These are phyloP conservation scores for Zingel zingel DNA, from an alignment of 2,113 vertebrate species.

Conservation along the genomic window DNA sequence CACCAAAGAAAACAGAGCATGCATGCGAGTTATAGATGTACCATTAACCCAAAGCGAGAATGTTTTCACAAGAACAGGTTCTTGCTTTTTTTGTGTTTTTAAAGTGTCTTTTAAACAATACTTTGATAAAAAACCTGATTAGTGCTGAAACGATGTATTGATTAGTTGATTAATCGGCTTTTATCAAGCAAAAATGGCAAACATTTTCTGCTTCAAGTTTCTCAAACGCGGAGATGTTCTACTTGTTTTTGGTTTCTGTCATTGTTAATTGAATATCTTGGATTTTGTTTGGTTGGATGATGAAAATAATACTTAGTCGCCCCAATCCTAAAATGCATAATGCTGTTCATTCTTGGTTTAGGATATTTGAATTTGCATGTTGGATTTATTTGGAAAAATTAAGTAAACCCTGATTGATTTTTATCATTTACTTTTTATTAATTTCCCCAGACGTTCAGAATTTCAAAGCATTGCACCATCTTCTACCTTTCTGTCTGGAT, in stretches of 20 bases:
- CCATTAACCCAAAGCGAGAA: conserved; percentile 39
- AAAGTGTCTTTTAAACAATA: neutral
- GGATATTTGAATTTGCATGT: neutral
- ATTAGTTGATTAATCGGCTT: neutral
- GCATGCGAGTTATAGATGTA: conserved; percentile 35
- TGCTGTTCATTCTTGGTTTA: neutral
- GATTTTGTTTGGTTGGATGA: neutral
- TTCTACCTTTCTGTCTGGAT: conserved; percentile 11
- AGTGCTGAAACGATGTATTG: neutral
- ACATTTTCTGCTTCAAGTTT: neutral
- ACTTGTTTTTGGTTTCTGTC: neutral
- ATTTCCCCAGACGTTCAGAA: neutral
- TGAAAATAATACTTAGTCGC: neutral
- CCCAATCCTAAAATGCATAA: neutral
- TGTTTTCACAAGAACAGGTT: neutral
- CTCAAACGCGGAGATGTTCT: neutral
- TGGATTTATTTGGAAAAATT: neutral
- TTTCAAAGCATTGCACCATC: conserved; percentile 4
- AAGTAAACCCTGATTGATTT: neutral
- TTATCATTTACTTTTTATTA: neutral
- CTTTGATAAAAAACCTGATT: neutral
- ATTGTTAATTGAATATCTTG: neutral
- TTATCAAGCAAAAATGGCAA: neutral
- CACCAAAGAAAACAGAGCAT: conserved; percentile 45
- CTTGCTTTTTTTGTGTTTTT: neutral